phyloP scores from a whole-genome alignment of 2,888 invertebrate species.

The Busseola fusca region DNA sequence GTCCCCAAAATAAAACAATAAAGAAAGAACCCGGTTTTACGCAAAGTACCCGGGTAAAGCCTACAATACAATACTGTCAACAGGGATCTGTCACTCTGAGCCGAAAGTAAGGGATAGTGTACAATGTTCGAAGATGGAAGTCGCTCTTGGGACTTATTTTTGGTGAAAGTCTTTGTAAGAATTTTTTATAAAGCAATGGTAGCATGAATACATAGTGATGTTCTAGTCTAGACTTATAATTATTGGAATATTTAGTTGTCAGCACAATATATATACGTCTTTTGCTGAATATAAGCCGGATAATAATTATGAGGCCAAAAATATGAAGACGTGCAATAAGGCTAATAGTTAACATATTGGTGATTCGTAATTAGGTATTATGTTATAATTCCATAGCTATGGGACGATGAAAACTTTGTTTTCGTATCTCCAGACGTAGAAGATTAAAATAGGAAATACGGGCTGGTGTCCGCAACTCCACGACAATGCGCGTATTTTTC shows the following conservation, averaged over 20 bases:
- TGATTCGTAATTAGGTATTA: background rate
- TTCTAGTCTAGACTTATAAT: slow-evolving; percentile 22
- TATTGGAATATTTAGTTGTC: slow-evolving; percentile 35
- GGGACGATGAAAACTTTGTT: background rate
- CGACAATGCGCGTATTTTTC: too few species aligned
- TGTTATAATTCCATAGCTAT: background rate
- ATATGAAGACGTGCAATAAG: background rate
- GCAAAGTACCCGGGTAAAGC: slow-evolving; percentile 34
- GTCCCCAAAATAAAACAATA: slow-evolving; percentile 48
- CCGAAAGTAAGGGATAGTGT: slow-evolving; percentile 34
- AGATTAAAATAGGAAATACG: background rate
- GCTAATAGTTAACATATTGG: background rate
- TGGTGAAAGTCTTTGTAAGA: background rate
- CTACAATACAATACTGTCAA: slow-evolving; percentile 53
- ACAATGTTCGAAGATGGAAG: slow-evolving; percentile 13
- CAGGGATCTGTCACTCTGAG: slow-evolving; percentile 52
- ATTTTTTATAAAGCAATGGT: background rate
- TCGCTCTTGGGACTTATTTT: background rate
- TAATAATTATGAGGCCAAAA: background rate
- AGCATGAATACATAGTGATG: slow-evolving; percentile 9
- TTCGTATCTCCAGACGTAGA: background rate
- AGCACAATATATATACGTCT: slow-evolving; percentile 7
- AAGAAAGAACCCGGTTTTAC: slow-evolving; percentile 32
- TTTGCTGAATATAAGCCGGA: slow-evolving; percentile 3
- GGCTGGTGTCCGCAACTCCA: too few species aligned